Percentiles rank a stretch among this genome's conserved stretches.
These are phyloP conservation scores for Panagrolaimus sp. DNA, from an alignment of 1,140 invertebrate species.

Conservation along the genomic window DNA sequence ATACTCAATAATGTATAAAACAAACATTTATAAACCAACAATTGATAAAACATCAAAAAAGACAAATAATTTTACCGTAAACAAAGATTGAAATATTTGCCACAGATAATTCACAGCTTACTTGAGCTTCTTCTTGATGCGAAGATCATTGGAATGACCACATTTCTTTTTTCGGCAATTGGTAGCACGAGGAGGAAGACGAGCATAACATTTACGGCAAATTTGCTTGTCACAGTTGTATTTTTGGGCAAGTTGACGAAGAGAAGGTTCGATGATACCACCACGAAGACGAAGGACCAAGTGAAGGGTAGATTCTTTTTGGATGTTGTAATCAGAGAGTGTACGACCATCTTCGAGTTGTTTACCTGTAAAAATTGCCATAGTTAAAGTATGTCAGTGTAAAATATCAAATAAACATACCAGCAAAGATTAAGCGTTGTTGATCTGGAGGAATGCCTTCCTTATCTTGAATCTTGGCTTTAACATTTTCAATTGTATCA, in stretches of 20 bases:
- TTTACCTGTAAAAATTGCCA: constrained; percentile 73
- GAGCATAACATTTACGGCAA: constrained; percentile 97
- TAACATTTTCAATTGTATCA: constrained; percentile 65
- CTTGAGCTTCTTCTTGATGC: constrained; percentile 99
- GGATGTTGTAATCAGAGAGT: constrained; percentile 70
- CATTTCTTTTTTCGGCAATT: constrained; percentile 99
- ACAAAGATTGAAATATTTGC: neutral
- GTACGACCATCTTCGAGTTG: constrained; percentile 68
- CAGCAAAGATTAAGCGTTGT: constrained; percentile 65
- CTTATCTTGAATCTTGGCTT: constrained; percentile 65
- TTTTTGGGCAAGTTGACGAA: constrained; percentile 90
- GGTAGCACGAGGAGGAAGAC: constrained; percentile 91
- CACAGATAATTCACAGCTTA: constrained; percentile 62
- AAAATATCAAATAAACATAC: constrained; percentile 41
- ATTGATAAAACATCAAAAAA: neutral
- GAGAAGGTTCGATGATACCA: constrained; percentile 93
- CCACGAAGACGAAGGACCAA: constrained; percentile 68
- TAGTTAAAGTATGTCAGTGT: neutral
- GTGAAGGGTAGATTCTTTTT: constrained; percentile 69
- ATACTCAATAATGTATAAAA: neutral
- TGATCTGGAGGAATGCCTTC: constrained; percentile 64
- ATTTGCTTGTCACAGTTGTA: constrained; percentile 99
- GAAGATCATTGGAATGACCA: constrained; percentile 96
- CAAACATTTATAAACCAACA: constrained; percentile 11
- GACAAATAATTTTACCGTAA: neutral